phyloP scores from a whole-genome alignment of 2,113 vertebrate genomes.

The Plectropomus leopardus region DNA sequence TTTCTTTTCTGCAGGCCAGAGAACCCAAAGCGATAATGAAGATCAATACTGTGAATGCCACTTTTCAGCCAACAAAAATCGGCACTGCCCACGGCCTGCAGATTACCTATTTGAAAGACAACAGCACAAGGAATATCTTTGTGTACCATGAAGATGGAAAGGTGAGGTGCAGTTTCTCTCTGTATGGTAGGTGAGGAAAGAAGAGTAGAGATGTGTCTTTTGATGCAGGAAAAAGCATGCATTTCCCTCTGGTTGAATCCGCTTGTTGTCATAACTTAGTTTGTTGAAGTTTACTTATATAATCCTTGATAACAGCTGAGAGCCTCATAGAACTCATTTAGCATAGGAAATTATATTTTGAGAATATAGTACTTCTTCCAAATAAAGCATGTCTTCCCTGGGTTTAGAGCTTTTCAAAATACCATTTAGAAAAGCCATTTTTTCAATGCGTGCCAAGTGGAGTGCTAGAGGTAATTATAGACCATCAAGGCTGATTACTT shows the following conservation, averaged over 20 bases:
- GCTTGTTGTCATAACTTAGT: conserved; percentile 18
- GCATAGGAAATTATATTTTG: neutral
- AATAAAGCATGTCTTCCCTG: neutral
- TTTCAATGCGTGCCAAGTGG: neutral
- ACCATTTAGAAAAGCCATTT: neutral
- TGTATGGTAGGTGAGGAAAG: neutral
- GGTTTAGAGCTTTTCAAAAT: conserved; percentile 9
- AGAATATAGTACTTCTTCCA: neutral
- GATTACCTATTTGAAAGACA: conserved; percentile 96
- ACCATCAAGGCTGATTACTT: neutral
- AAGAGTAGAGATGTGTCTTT: neutral
- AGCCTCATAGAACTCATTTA: neutral
- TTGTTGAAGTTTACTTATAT: neutral
- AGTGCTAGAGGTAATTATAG: neutral
- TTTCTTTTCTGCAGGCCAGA: conserved; percentile 87
- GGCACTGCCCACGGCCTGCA: conserved; percentile 93
- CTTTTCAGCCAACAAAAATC: conserved; percentile 94
- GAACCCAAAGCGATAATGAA: conserved; percentile 97
- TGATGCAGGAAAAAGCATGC: neutral
- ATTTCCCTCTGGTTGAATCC: conserved; percentile 47
- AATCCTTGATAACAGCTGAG: neutral
- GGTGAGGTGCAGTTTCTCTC: conserved; percentile 80
- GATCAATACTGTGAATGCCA: conserved; percentile 93
- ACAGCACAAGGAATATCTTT: conserved; percentile 97
- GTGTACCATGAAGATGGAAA: conserved; percentile 97